These are phyloP conservation scores for Sesia bembeciformis DNA, from an alignment of 2,888 invertebrate genomes.

Conservation along the genomic window DNA sequence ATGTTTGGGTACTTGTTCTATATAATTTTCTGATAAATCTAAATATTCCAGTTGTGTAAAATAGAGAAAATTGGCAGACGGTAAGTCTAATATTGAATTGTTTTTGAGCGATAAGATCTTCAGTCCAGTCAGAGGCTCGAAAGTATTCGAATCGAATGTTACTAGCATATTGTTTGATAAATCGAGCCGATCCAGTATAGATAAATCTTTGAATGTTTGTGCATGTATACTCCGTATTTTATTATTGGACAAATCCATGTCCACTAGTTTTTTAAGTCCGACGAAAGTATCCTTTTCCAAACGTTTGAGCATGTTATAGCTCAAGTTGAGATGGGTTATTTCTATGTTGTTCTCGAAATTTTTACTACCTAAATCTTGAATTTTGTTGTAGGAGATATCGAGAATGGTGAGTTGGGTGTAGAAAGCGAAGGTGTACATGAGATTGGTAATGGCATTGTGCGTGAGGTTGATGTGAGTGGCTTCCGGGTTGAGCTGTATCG, in stretches of 20 bases:
- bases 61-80: conserved; percentile 79
- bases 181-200: conserved; percentile 82
- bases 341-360: conserved; percentile 87
- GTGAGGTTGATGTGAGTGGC: conserved; percentile 87
- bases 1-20: conserved; percentile 81
- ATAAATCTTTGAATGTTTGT: conserved; percentile 85
- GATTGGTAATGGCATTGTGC: conserved; percentile 86
- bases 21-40: conserved; percentile 85
- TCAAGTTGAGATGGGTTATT: conserved; percentile 83
- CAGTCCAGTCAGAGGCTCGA: conserved; percentile 80
- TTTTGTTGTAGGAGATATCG: conserved; percentile 87
- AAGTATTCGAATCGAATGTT: conserved; percentile 80
- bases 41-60: conserved; percentile 80
- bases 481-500: conserved; percentile 92
- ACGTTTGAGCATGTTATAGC: conserved; percentile 81
- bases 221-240: conserved; percentile 82
- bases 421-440: conserved; percentile 85
- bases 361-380: conserved; percentile 85
- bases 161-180: conserved; percentile 84
- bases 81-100: conserved; percentile 86
- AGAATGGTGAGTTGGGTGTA: conserved; percentile 86
- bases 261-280: conserved; percentile 79
- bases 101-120: conserved; percentile 83
- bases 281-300: conserved; percentile 84
- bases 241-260: conserved; percentile 85